Evolutionary conservation across 2,797 vertebrate species (phyloP).

Genomic region (Falco peregrinus): DNA sequence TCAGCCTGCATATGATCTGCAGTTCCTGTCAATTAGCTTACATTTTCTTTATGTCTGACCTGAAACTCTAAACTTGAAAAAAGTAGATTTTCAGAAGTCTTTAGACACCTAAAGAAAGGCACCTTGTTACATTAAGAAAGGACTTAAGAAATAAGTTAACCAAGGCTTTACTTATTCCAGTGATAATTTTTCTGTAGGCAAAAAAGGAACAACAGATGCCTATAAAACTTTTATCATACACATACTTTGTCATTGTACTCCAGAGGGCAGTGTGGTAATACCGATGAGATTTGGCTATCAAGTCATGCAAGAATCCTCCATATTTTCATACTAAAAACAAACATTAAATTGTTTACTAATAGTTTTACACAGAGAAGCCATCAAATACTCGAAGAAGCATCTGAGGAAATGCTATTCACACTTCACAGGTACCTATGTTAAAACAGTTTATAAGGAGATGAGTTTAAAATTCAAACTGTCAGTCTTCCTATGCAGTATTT

Average conservation of each 20-base stretch:
- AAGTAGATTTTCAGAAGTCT: conserved; percentile 2
- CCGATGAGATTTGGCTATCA: not conserved
- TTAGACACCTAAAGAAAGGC: not conserved
- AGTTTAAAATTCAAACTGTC: not conserved
- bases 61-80: not conserved
- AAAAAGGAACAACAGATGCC: not conserved
- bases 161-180: not conserved
- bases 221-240: not conserved
- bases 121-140: not conserved
- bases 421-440: not conserved
- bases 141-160: not conserved
- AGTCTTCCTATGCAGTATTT: not conserved
- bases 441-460: not conserved
- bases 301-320: not conserved
- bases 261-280: conserved; percentile 78
- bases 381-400: not conserved
- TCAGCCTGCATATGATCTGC: not conserved
- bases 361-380: not conserved
- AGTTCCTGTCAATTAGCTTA: not conserved
- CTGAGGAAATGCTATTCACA: not conserved
- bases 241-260: conserved; percentile 52
- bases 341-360: not conserved
- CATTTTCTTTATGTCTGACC: not conserved
- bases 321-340: not conserved
- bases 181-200: not conserved